Percentiles rank a stretch among this genome's conserved stretches.
Conservation (phyloP, 1,140 invertebrate species). For the Sminthurinus signatus region DNA sequence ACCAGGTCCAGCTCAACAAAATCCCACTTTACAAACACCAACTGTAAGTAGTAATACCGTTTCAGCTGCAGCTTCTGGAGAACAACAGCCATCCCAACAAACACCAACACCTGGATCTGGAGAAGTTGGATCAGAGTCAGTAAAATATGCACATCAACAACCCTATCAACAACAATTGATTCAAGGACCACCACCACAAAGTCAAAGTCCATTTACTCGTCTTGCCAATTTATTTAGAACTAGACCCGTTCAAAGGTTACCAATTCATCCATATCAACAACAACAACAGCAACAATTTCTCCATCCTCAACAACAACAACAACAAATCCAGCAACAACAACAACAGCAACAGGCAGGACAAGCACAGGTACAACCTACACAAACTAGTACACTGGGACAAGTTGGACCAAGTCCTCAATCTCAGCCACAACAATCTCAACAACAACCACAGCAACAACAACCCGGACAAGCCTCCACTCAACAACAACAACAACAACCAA, state of each 20-base stretch:
- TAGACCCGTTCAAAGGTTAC: neutral
- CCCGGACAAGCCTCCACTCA: too few species aligned
- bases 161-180: neutral
- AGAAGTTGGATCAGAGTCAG: too few species aligned
- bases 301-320: neutral
- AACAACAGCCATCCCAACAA: conserved; percentile 5
- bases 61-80: neutral
- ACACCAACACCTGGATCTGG: neutral
- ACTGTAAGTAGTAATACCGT: neutral
- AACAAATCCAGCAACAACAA: conserved; percentile 23
- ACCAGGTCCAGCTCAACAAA: neutral
- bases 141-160: neutral
- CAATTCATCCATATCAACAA: neutral
- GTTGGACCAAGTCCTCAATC: neutral
- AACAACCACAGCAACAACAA: neutral
- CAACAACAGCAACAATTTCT: conserved; percentile 2
- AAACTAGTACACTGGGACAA: neutral
- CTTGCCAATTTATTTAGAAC: conserved; percentile 5
- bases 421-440: neutral
- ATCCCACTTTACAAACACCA: too few species aligned
- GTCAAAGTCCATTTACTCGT: neutral
- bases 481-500: conserved; percentile 1
- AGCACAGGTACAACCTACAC: conserved; percentile 7
- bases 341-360: conserved; percentile 17
- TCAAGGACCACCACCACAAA: neutral